A percentile compares a stretch with the other conserved stretches of the same genome.
phyloP scores from a whole-genome alignment of 2,888 invertebrate species.

The Laspeyria flexula region DNA sequence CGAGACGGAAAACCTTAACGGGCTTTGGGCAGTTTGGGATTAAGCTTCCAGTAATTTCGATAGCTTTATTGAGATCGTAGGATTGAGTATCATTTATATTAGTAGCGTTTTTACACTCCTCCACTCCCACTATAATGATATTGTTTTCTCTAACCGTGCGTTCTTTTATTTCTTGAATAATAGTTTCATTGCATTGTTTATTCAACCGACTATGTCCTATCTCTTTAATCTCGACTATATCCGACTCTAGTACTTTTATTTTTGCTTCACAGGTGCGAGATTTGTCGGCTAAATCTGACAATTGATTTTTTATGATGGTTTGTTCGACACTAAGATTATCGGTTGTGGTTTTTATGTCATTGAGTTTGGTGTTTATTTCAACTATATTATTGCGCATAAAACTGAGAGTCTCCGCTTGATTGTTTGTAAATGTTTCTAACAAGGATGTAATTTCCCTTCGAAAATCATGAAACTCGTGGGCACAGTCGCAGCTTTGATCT shows the following conservation, averaged over 20 bases:
- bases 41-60: neutral
- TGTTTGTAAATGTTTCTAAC: neutral
- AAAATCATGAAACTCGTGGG: neutral
- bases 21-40: neutral
- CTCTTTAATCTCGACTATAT: neutral
- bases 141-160: conserved; percentile 3
- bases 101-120: neutral
- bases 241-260: neutral
- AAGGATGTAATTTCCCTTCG: conserved; percentile 1
- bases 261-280: neutral
- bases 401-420: neutral
- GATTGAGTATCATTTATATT: neutral
- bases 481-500: conserved; percentile 1
- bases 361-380: conserved; percentile 1
- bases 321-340: neutral
- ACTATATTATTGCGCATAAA: conserved; percentile 3
- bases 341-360: conserved; percentile 1
- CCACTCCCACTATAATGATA: conserved; percentile 1
- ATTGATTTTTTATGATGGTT: neutral
- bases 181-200: neutral
- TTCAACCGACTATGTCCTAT: neutral
- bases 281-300: neutral
- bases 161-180: conserved; percentile 2
- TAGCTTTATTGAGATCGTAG: neutral
- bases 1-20: neutral